Evolutionary conservation across 1,140 invertebrate genomes (phyloP).

Genomic region (Leptinotarsa defecta): DNA sequence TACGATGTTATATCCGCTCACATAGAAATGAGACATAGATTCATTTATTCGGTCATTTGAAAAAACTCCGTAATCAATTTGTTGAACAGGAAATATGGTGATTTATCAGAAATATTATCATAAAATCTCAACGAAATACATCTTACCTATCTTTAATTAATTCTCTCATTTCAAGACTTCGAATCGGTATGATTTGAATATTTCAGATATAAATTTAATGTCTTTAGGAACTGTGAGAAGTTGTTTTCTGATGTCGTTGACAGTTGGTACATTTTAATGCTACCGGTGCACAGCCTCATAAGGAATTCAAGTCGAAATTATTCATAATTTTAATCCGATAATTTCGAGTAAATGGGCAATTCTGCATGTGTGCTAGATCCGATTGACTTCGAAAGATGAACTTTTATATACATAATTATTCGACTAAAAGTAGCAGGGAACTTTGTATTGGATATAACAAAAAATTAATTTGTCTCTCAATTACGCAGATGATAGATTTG

Average conservation of each 20-base stretch:
- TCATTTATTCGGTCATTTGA: not conserved
- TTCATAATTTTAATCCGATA: too few species aligned
- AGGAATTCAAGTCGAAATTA: not conserved
- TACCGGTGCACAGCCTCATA: not conserved
- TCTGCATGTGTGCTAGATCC: too few species aligned
- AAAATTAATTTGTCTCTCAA: too few species aligned
- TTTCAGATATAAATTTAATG: not conserved
- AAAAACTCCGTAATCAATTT: not conserved
- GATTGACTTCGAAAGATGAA: too few species aligned
- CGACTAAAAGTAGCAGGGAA: too few species aligned
- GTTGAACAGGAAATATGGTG: not conserved
- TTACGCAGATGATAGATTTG: too few species aligned
- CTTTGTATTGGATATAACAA: too few species aligned
- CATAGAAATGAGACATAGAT: not conserved
- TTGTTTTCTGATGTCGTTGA: not conserved
- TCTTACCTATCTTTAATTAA: not conserved
- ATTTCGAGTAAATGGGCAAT: too few species aligned
- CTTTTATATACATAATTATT: too few species aligned
- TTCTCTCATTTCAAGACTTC: not conserved
- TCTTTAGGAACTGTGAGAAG: not conserved
- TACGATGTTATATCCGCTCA: not conserved
- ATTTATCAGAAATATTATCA: conserved; percentile 1
- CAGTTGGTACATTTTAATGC: not conserved
- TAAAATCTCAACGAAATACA: not conserved
- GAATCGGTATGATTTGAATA: not conserved